Percentiles rank a stretch among this genome's conserved stretches.
Evolutionary conservation across 2,797 vertebrate species (phyloP).

Genomic region (Phataginus tetradactyla): DNA sequence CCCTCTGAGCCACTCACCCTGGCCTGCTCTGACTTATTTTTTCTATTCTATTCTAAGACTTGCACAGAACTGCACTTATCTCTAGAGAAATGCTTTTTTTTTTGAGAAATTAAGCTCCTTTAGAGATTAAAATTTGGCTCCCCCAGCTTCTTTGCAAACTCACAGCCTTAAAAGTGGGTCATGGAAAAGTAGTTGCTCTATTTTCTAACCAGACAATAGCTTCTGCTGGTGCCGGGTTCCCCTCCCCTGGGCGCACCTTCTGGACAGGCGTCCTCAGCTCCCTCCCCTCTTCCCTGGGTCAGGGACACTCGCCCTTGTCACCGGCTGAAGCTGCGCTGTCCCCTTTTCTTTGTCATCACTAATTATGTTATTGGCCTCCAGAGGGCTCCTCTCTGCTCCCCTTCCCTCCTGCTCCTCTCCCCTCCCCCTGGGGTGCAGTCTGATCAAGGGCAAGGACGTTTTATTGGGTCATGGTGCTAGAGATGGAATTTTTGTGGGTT

Average conservation of each 20-base stretch:
- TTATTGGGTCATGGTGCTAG: not conserved
- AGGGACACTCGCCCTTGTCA: not conserved
- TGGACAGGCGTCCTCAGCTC: not conserved
- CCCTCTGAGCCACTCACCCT: not conserved
- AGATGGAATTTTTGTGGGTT: not conserved
- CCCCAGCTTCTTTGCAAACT: slow-evolving; percentile 31
- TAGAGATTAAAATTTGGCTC: slow-evolving; percentile 64
- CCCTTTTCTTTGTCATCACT: not conserved
- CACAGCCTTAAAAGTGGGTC: slow-evolving; percentile 63
- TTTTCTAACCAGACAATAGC: slow-evolving; percentile 57
- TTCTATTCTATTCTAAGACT: slow-evolving; percentile 39
- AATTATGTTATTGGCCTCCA: not conserved
- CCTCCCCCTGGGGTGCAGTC: not conserved
- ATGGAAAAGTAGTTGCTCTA: not conserved
- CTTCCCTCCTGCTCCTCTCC: not conserved
- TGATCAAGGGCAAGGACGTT: slow-evolving; percentile 29
- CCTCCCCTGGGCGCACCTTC: not conserved
- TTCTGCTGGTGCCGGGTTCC: not conserved
- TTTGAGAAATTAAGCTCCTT: slow-evolving; percentile 67
- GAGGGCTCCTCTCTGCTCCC: not conserved
- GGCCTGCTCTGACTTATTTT: not conserved
- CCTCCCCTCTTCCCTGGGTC: not conserved
- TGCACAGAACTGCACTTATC: not conserved
- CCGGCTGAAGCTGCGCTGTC: not conserved
- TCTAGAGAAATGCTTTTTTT: not conserved